Evolutionary conservation across 2,888 invertebrate species (phyloP).

Genomic region (Seladonia tumulorum): DNA sequence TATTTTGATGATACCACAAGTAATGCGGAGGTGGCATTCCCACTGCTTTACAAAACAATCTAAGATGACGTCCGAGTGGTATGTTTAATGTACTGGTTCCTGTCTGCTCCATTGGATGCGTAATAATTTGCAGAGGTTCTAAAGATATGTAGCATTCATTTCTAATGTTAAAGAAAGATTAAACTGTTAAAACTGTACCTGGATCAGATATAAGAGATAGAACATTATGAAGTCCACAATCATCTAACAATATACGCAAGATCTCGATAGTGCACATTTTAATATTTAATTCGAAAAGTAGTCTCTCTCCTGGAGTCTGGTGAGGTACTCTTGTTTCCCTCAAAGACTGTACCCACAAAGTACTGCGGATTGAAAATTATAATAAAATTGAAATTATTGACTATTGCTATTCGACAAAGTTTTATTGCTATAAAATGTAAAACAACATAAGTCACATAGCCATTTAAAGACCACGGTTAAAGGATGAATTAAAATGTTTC

Average conservation of each 20-base stretch:
- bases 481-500: background rate
- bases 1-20: conserved; percentile 76
- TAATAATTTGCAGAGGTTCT: conserved; percentile 74
- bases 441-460: background rate
- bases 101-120: conserved; percentile 70
- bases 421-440: background rate
- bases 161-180: background rate
- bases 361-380: conserved; percentile 34
- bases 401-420: background rate
- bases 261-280: conserved; percentile 76
- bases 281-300: conserved; percentile 74
- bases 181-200: conserved; percentile 67
- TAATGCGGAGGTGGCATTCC: conserved; percentile 80
- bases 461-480: too few relatives aligned
- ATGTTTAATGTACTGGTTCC: conserved; percentile 54
- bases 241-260: conserved; percentile 71
- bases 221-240: conserved; percentile 71
- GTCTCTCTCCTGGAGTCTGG: conserved; percentile 68
- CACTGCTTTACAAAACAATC: conserved; percentile 74
- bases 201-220: conserved; percentile 74
- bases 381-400: background rate
- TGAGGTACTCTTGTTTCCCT: conserved; percentile 41
- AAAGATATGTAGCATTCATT: conserved; percentile 5
- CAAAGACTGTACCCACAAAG: conserved; percentile 70
- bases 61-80: conserved; percentile 66